Conservation (phyloP, 53 echinoderm and acorn worm species). For the Henricia sp. region DNA sequence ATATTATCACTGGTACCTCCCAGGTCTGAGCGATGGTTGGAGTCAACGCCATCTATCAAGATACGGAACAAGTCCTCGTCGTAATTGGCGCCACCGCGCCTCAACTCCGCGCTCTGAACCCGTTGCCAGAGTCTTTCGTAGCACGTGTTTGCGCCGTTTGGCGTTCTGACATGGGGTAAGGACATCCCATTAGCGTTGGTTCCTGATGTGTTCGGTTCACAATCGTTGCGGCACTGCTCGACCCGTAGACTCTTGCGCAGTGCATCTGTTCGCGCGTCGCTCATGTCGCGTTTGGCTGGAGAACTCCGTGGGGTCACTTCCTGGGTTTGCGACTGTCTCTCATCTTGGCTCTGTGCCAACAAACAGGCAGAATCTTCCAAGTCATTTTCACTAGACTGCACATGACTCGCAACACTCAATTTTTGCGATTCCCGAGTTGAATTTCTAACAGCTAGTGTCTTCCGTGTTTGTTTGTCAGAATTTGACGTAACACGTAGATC, state of each 20-base stretch:
- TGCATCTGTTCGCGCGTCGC: constrained; percentile 73
- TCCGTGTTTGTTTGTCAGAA: constrained; percentile 32
- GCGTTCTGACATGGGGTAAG: neutral
- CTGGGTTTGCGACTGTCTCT: constrained; percentile 22
- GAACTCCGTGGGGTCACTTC: constrained; percentile 49
- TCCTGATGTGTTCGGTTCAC: constrained; percentile 1
- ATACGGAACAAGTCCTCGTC: constrained; percentile 83
- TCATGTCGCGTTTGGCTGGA: constrained; percentile 75
- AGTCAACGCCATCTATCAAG: constrained; percentile 76
- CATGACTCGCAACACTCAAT: no score
- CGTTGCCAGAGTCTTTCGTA: constrained; percentile 71
- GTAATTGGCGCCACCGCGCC: constrained; percentile 75
- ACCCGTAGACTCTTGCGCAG: constrained; percentile 77
- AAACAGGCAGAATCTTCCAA: neutral
- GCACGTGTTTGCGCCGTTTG: constrained; percentile 59
- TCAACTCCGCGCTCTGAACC: constrained; percentile 77
- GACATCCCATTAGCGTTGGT: neutral
- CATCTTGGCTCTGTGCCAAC: constrained; percentile 14
- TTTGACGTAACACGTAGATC: constrained; percentile 53
- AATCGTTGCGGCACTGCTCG: neutral
- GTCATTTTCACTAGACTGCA: constrained; percentile 26
- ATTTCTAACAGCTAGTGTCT: constrained; percentile 38
- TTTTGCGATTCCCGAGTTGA: no score
- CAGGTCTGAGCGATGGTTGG: constrained; percentile 59
- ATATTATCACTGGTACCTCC: constrained; percentile 18